Conservation (phyloP, 2,113 vertebrate genomes). For the Alouatta palliata region DNA sequence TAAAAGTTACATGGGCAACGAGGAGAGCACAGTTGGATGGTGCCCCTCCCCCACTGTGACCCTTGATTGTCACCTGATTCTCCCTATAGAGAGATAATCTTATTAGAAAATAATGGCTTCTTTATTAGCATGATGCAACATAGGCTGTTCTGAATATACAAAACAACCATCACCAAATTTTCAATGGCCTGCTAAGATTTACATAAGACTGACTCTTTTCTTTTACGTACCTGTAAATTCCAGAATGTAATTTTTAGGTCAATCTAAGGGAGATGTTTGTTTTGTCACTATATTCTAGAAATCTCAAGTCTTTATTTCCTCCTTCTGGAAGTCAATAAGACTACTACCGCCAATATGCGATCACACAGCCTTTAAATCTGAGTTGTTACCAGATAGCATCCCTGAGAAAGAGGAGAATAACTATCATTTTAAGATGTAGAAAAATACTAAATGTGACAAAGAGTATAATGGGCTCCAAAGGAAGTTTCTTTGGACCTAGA, state of each 20-base stretch:
- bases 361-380: neutral
- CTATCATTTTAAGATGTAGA: neutral
- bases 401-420: neutral
- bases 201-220: neutral
- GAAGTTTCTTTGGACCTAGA: neutral
- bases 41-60: rapidly evolving
- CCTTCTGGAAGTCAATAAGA: neutral
- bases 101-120: neutral
- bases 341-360: neutral
- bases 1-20: neutral
- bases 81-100: neutral
- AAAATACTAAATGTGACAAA: neutral
- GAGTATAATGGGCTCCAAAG: neutral
- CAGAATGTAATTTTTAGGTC: neutral
- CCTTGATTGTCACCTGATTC: rapidly evolving
- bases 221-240: neutral
- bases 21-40: neutral
- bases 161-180: neutral
- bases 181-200: neutral
- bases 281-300: constrained; percentile 23
- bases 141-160: neutral
- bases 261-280: neutral
- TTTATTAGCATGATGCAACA: neutral
- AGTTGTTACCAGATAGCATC: neutral
- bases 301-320: constrained; percentile 5